A percentile compares a stretch with the other conserved stretches of the same genome.
Evolutionary conservation across 1,140 invertebrate species (phyloP).

Genomic region (Bombus pascuorum): DNA sequence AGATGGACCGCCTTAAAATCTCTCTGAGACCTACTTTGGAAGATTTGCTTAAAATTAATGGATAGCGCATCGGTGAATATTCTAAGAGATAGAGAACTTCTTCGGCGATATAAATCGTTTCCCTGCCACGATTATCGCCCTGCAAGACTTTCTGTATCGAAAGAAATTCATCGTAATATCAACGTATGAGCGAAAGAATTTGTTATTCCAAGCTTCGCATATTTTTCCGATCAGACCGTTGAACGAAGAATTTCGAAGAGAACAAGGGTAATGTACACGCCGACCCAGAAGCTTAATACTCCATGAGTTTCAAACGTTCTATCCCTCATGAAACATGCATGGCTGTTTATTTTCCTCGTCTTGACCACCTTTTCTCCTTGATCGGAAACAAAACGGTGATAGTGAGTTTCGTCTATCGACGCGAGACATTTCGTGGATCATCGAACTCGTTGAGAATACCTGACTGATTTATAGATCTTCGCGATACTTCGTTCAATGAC

Average conservation of each 20-base stretch:
- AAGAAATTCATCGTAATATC: not conserved
- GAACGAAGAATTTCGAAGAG: constrained; percentile 1
- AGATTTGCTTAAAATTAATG: not conserved
- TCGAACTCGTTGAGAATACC: no score
- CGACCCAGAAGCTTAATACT: not conserved
- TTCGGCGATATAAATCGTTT: not conserved
- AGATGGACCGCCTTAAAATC: not conserved
- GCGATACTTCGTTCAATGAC: not conserved
- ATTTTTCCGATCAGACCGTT: not conserved
- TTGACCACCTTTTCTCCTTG: no score
- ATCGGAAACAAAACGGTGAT: not conserved
- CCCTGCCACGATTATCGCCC: not conserved
- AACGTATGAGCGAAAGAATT: not conserved
- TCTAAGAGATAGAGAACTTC: not conserved
- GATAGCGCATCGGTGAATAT: not conserved
- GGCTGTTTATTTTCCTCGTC: constrained; percentile 5
- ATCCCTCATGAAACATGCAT: not conserved
- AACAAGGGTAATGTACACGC: not conserved
- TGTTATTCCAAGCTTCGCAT: not conserved
- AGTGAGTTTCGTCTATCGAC: not conserved
- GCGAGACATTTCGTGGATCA: not conserved
- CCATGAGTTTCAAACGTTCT: not conserved
- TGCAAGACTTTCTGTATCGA: not conserved
- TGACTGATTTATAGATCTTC: not conserved
- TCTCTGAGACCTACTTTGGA: not conserved